Conservation (phyloP, 2,113 vertebrate species). For the Dicentrarchus labrax region DNA sequence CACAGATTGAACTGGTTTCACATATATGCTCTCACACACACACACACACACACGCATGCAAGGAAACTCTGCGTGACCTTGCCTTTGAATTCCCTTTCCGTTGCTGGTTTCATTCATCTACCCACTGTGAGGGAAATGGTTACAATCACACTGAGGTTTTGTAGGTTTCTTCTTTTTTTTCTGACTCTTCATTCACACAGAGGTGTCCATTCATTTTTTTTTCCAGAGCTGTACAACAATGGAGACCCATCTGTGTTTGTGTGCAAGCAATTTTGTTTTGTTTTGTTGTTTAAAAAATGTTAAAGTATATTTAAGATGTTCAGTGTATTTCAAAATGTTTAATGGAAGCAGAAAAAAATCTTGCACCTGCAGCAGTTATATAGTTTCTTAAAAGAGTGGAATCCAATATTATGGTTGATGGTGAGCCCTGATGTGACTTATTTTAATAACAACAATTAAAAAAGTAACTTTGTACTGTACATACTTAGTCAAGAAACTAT, state of each 20-base stretch:
- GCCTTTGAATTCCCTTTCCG: slow-evolving; percentile 28
- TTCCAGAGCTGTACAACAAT: neutral
- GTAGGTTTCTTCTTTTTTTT: neutral
- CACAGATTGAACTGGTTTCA: slow-evolving; percentile 2
- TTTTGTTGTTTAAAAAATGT: too few species aligned
- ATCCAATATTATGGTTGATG: too few species aligned
- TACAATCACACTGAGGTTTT: slow-evolving; percentile 25
- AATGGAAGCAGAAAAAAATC: too few species aligned
- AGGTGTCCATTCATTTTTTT: neutral
- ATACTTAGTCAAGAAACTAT: too few species aligned
- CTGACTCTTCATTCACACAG: neutral
- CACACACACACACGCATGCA: neutral
- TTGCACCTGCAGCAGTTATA: too few species aligned
- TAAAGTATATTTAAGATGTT: too few species aligned
- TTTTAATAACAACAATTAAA: too few species aligned
- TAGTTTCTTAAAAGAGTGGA: too few species aligned
- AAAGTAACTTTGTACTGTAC: too few species aligned
- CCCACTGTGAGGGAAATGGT: slow-evolving; percentile 27
- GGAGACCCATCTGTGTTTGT: neutral
- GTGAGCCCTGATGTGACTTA: too few species aligned
- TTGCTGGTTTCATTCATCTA: slow-evolving; percentile 57
- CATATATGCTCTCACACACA: slow-evolving; percentile 10
- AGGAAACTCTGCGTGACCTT: slow-evolving; percentile 51
- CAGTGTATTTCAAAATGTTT: too few species aligned
- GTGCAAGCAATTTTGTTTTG: neutral